Conservation (phyloP, 2,113 vertebrate genomes). For the Grammomys dolichurus region DNA sequence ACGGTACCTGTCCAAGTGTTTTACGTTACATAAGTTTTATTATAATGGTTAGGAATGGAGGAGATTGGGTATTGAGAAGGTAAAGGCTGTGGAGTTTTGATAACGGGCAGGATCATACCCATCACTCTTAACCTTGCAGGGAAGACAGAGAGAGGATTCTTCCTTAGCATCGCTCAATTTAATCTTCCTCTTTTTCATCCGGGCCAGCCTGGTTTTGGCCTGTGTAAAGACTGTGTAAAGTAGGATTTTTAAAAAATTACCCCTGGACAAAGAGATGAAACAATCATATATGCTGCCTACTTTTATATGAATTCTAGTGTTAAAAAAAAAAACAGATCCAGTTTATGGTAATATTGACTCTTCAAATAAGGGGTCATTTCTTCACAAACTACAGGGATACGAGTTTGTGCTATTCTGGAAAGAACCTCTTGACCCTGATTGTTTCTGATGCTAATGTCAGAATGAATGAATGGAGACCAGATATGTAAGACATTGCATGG, state of each 20-base stretch:
- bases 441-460: background rate
- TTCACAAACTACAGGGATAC: background rate
- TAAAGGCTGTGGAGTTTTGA: background rate
- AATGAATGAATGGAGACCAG: background rate
- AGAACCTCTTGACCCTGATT: background rate
- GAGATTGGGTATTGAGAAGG: background rate
- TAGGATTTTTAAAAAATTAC: background rate
- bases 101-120: conserved; percentile 17
- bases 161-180: conserved; percentile 6
- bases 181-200: background rate
- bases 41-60: background rate
- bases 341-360: background rate
- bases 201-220: background rate
- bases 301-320: background rate
- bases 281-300: background rate
- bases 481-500: background rate
- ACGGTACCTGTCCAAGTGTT: no score
- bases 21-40: no score
- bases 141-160: background rate
- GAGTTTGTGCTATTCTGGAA: background rate
- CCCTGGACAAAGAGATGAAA: background rate
- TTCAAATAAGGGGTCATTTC: background rate
- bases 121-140: background rate
- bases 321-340: background rate
- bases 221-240: background rate